phyloP scores from a whole-genome alignment of 2,888 invertebrate species.

The Ptychoptera contaminata region DNA sequence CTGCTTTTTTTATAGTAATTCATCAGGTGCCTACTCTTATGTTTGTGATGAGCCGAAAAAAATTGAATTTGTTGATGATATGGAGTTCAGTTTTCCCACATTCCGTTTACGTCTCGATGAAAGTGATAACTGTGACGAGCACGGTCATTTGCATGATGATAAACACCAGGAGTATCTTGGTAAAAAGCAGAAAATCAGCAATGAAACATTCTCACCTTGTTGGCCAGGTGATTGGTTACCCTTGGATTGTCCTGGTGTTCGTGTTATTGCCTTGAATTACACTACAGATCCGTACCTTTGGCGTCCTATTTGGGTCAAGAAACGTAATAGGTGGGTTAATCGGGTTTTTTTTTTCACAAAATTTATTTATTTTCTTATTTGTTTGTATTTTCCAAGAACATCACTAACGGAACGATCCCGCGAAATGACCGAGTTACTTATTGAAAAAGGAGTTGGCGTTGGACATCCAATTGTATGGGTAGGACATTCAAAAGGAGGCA shows the following conservation, averaged over 20 bases:
- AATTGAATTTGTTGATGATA: slow-evolving; percentile 21
- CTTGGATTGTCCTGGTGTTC: slow-evolving; percentile 54
- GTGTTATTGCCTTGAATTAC: slow-evolving; percentile 69
- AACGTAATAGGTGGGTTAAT: slow-evolving; percentile 37
- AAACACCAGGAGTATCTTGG: not conserved
- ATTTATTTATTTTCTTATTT: too few species aligned
- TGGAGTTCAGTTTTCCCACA: slow-evolving; percentile 27
- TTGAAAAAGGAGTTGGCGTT: slow-evolving; percentile 49
- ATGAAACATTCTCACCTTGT: slow-evolving; percentile 43
- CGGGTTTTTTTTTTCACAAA: too few species aligned
- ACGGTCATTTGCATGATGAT: slow-evolving; percentile 12
- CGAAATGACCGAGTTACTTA: slow-evolving; percentile 53
- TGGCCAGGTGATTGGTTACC: slow-evolving; percentile 84
- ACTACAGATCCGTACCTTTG: slow-evolving; percentile 64
- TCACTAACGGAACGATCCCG: slow-evolving; percentile 49
- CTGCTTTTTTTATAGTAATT: too few species aligned
- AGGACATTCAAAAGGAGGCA: slow-evolving; percentile 66
- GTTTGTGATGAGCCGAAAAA: slow-evolving; percentile 18
- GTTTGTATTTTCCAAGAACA: slow-evolving; percentile 7
- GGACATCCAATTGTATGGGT: slow-evolving; percentile 74
- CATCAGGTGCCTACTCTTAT: slow-evolving; percentile 15
- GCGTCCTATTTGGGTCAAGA: slow-evolving; percentile 57
- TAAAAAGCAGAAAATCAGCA: slow-evolving; percentile 9
- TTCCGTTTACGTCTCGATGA: slow-evolving; percentile 26
- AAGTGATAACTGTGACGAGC: slow-evolving; percentile 17